Evolutionary conservation across 1,140 invertebrate genomes (phyloP), one percentile per base, ranked within the genome.

Genomic region (Aphelenchoides besseyi): DNA sequence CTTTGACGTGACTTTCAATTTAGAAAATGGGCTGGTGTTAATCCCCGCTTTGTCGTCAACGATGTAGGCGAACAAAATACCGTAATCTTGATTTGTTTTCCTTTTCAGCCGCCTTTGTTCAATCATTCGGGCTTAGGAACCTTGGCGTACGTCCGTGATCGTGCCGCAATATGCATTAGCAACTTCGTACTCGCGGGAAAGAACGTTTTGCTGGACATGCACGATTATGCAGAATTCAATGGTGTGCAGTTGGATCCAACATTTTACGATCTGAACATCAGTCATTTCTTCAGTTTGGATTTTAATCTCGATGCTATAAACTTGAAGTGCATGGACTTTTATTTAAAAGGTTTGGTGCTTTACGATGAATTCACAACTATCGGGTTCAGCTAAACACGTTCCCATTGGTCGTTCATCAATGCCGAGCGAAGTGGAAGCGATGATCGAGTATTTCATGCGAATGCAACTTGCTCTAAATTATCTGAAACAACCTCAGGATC

Each of bases 131-230:
- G 16, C 12, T 23, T 37, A n/a, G 33, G n/a, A 0, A 66, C 63
- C 28, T 18, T 66, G 26, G 16, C 63, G 12, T 36, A 29, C 9
- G 63, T 66, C 18, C 63, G 63, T n/a, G 16, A 29, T 32, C 63
- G 63, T 2, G 16, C 63, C 12, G 16, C 63, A 2, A 66, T 32
- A 33, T 66, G 63, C 36, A 32, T 66, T 30, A 18, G 26, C 32
- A 66, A 32, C 16, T 66, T 66, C 3, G 12, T 66, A n/a, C 30
- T 66, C 28, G 36, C 16, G n/a, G 63, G 63, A 66, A 66, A 66
- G 36, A 23, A 12, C 3, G 63, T 66, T 16, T n/a, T 66, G 28
- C 36, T 66, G 12, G 63, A 66, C 30, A 35, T 66, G 26, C 12
- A 66, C 63, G 18, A 8, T 12, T 8, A 59, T 33, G 28, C 36